Evolutionary conservation across 2,888 invertebrate species (phyloP), one percentile per base, ranked within the genome.

Genomic region (Calameuta filiformis): DNA sequence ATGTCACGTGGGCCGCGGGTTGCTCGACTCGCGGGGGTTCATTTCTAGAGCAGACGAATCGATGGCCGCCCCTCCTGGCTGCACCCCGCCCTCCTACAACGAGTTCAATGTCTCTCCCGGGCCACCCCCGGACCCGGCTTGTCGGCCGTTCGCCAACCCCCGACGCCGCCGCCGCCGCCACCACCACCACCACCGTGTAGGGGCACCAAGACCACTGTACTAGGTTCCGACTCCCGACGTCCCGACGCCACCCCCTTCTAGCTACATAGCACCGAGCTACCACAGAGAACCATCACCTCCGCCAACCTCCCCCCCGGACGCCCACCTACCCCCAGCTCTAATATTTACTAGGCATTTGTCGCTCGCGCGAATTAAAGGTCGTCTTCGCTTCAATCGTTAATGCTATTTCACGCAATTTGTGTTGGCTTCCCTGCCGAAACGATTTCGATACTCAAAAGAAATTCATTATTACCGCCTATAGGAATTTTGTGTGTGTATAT

Each of bases 21-120:
- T 79, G 83, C 75, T 56, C 69, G 76, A 35, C 68, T 12, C 40
- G 69, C 34, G 68, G 75, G 34, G 37, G 73, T 83, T 86, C 88
- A 86, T 87, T 87, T 89, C 88, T 89, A 85, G 88, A 89, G 88
- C 89, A 89, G 89, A 87, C 89, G 87, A 89, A 89, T 89, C 89
- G 88, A 89, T 89, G 88, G 85, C 83, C 87, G 85, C 83, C 78
- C 86, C 86, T 85, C 86, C 40, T 15, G 40, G 40, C 40, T 40
- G 40, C 40, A 40, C 15, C 40, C 85, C 86, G 82, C 83, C 84
- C 86, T 82, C 87, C 86, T 87, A 86, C 88, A 89, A 85, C 87
- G 89, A 89, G 89, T 89, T 89, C 89, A 89, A 89, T 89, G 89
- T 89, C 89, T 89, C 89, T 89, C 89, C 89, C 89, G 89, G 89